Base-by-base conservation (phyloP, 2,113 vertebrate species). In the Percopsis transmontana region DNA sequence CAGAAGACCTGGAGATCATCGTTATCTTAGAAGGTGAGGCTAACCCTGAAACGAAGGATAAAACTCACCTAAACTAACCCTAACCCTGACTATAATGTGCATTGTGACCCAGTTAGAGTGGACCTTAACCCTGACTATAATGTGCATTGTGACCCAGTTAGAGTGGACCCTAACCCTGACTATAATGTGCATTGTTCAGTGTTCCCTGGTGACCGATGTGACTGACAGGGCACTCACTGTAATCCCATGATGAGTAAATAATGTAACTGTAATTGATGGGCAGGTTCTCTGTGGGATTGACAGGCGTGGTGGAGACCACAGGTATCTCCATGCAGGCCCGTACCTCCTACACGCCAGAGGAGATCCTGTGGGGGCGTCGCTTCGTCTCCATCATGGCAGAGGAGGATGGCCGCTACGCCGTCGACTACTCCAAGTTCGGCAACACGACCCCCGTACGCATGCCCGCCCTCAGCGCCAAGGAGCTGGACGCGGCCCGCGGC, bases 371-470 rank as follows among this genome's bases (percentile, higher is more conserved):
- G 93, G 93, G 93, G 9, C 73, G 89, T 8, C 91, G 93, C n/a
- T 94, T 94, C 20, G 92, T 94, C 50, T 92, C 93, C 77, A 92
- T 94, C 62, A 87, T 94, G 15, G 90, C 90, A 0, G 93, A 94
- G 67, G 93, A 94, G 65, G 93, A 94, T 2, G 88, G 89, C 0
- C 86, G 90, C 0, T 93, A 94, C 81, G 92, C 91, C 0, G 91
- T 94, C 1, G 91, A 94, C 71, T 94, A 94, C 78, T 94, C 93
- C n/a, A 94, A 94, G 82, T 94, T 94, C 1, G 93, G 93, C 5
- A 94, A 94, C 80, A 94, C 93, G 0, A 85, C 91, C 0, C 87
- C 89, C 0, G 82, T 93, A 10, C 84, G 85, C 38, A 93, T 93
- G 89, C 74, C 93, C 0, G 80, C 85, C 0, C 92, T 93, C 65